Evolutionary conservation across 2,113 vertebrate species (phyloP), one percentile per base, ranked within the genome.

Genomic region (Octodon degus): DNA sequence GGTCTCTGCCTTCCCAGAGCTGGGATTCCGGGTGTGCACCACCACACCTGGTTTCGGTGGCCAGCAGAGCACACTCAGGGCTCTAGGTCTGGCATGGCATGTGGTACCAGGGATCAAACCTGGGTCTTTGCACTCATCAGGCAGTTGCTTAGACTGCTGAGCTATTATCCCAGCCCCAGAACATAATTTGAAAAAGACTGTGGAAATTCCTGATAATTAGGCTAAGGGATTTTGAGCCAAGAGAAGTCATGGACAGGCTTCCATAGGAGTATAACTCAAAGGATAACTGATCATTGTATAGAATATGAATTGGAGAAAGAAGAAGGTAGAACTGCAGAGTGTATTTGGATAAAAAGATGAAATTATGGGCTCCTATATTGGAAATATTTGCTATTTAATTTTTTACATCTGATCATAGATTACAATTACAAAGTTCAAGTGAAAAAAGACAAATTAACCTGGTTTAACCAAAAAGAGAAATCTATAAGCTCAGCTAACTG

Each of bases 161-260:
- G 50, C 50, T 50, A 9, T 12, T 12, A 50, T 50, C 50, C 14
- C 12, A 55, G 55, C 55, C 17, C 55, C 89, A 17, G 34, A 65
- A 79, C 58, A 72, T 67, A 72, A 88, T 85, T 91, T 17, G 60
- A 50, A 76, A 92, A 92, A 90, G 16, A 20, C 22, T 40, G 25
- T 79, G 14, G 79, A 62, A 91, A 87, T 79, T 96, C 55, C 85
- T 19, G 4, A 60, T 91, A 17, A 50, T 96, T 27, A 93, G 25
- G 25, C 6, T 43, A 53, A 93, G 55, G n/a, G 65, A 67, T 67
- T 60, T 87, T 74, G 86, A 74, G 63, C 7, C 67, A 89, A 86
- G n/a, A 34, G 2, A 30, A 65, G 47, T n/a, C n/a, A 37, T 5
- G 10, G 50, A 5, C 34, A 88, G 37, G 17, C 65, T 93, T 84